A percentile compares a stretch with the other conserved stretches of the same genome.
Conservation (phyloP, 1,140 invertebrate species). For the Magallana angulata region DNA sequence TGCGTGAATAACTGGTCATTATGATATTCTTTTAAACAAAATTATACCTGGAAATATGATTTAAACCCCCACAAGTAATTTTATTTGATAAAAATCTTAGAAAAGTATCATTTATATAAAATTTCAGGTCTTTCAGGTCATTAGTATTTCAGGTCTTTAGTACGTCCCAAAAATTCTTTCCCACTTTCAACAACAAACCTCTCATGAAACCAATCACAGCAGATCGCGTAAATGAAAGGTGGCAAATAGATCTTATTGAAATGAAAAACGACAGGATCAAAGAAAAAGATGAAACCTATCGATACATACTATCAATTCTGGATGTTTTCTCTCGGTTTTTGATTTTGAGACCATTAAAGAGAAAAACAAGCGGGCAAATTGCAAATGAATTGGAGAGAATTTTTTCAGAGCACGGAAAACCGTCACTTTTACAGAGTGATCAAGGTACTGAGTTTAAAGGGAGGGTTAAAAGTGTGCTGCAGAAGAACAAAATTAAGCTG, state of each 20-base stretch:
- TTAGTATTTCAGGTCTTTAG: no score
- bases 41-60: no score
- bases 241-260: conserved; percentile 38
- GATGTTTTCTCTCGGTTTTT: conserved; percentile 34
- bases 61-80: no score
- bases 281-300: background rate
- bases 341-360: conserved; percentile 1
- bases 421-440: conserved; percentile 23
- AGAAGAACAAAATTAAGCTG: conserved; percentile 14
- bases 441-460: conserved; percentile 42
- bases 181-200: background rate
- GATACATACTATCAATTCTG: conserved; percentile 11
- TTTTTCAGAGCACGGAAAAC: conserved; percentile 36
- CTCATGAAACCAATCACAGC: background rate
- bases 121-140: no score
- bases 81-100: no score
- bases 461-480: background rate
- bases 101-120: no score
- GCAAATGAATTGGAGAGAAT: background rate
- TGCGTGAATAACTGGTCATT: no score
- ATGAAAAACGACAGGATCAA: conserved; percentile 21
- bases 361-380: background rate
- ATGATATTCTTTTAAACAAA: no score
- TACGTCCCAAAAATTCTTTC: background rate
- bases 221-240: conserved; percentile 30